Evolutionary conservation across 1,140 invertebrate species (phyloP).

Genomic region (Drosophila arawakana): DNA sequence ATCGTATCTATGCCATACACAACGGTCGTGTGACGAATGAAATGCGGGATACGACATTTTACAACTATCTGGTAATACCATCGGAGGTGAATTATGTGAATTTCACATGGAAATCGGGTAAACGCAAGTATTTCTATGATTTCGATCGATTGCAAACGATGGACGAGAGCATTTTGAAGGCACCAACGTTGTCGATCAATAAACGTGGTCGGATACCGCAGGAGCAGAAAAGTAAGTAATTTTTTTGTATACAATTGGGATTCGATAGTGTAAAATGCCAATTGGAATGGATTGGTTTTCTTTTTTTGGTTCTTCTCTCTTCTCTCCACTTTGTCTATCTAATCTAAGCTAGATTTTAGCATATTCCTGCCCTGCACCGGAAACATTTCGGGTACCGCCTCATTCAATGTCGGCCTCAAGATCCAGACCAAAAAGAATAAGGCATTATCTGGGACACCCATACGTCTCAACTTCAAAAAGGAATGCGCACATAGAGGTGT

Average conservation of each 20-base stretch:
- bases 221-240: conserved; percentile 90
- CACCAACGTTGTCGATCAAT: conserved; percentile 94
- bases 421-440: conserved; percentile 92
- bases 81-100: conserved; percentile 95
- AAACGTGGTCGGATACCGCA: conserved; percentile 93
- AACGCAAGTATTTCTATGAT: conserved; percentile 94
- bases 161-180: conserved; percentile 92
- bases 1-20: conserved; percentile 95
- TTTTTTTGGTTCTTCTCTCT: not conserved
- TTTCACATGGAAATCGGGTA: conserved; percentile 95
- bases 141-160: conserved; percentile 94
- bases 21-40: conserved; percentile 94
- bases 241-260: not conserved
- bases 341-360: conserved; percentile 91
- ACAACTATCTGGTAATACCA: conserved; percentile 94
- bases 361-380: conserved; percentile 95
- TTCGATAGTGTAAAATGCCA: conserved; percentile 2
- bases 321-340: conserved; percentile 16
- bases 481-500: conserved; percentile 96
- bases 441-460: conserved; percentile 94
- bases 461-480: conserved; percentile 95
- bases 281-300: not conserved
- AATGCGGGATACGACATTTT: conserved; percentile 94
- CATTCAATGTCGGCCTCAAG: conserved; percentile 94
- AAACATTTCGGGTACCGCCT: conserved; percentile 94